A percentile compares a stretch with the other conserved stretches of the same genome.
These are phyloP conservation scores for Pan paniscus DNA, from an alignment of 2,113 vertebrate genomes.

Conservation along the genomic window DNA sequence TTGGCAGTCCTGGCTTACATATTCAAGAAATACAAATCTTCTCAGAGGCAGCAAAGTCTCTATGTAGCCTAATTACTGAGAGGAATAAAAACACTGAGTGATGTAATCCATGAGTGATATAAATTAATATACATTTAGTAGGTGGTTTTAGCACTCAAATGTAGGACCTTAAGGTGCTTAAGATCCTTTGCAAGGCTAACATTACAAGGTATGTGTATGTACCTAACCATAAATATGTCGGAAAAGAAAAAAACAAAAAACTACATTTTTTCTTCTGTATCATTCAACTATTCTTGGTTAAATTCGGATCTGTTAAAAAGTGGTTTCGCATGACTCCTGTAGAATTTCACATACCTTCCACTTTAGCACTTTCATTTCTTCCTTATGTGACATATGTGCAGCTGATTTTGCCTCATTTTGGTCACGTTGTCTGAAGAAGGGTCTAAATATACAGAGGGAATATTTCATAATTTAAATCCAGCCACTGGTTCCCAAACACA, in stretches of 20 bases:
- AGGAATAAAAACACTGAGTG: not conserved
- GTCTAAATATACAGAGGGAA: not conserved
- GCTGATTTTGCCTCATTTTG: not conserved
- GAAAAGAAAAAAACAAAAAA: not conserved
- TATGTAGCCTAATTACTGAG: too few species aligned
- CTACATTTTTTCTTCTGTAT: not conserved
- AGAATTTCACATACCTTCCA: not conserved
- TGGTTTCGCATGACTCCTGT: not conserved
- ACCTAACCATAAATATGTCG: too few species aligned
- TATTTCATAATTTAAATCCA: not conserved
- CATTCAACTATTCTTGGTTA: not conserved
- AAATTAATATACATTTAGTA: not conserved
- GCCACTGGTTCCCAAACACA: not conserved
- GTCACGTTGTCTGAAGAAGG: not conserved
- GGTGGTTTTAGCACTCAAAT: not conserved
- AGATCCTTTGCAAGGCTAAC: not conserved
- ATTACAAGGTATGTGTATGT: not conserved
- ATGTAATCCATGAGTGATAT: accelerated
- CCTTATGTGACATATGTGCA: not conserved
- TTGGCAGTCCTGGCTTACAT: not conserved
- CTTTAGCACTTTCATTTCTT: not conserved
- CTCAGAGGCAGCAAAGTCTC: not conserved
- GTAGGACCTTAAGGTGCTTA: not conserved
- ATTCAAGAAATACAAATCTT: not conserved
- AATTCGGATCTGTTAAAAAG: not conserved